Evolutionary conservation across 2,888 invertebrate genomes (phyloP), one percentile per base, ranked within the genome.

Genomic region (Drosophila nr. perissopoda): DNA sequence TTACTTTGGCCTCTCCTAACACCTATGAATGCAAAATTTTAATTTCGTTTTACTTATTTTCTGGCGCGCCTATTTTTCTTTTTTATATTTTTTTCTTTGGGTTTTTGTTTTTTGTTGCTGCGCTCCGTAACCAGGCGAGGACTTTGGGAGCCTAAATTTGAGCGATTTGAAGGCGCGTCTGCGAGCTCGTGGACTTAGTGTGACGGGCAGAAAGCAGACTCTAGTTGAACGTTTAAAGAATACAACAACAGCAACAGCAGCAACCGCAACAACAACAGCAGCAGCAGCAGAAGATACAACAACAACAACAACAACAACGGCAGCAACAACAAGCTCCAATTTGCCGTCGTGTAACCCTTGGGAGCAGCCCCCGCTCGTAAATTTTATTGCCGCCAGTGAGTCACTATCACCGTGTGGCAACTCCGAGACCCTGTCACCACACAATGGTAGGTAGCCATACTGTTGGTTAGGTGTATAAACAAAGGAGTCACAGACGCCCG

Each of bases 161-260:
- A 59, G 78, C 53, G 84, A 87, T 64, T 80, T 91, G 57, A 88
- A 78, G 80, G 78, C 72, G 49, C 83, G 86, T 63, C 80, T 91
- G 58, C 87, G 88, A 65, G 78, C 66, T 18, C 87, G 73, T 60
- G 91, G 89, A 53, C 71, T 90, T 13, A 87, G 82, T 72, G 67
- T 77, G 8, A 82, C 70, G 60, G 91, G 91, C 54, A 79, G 64
- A 76, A 91, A 90, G 73, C 83, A 87, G 27, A 62, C 64, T 29
- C 80, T 91, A 79, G 80, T 91, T 79, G 81, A 90, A 69, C 88
- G 90, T 65, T 84, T 91, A 69, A 64, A 76, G 73, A 67, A 33
- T n/a, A 48, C 74, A 59, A 40, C 67, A 69, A 34, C 62, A 51
- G 13, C 63, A 60, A 18, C 42, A 45, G 16, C 48, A 38, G 13